These are phyloP conservation scores for Caretta caretta DNA, from an alignment of 2,113 vertebrate species.

Conservation along the genomic window DNA sequence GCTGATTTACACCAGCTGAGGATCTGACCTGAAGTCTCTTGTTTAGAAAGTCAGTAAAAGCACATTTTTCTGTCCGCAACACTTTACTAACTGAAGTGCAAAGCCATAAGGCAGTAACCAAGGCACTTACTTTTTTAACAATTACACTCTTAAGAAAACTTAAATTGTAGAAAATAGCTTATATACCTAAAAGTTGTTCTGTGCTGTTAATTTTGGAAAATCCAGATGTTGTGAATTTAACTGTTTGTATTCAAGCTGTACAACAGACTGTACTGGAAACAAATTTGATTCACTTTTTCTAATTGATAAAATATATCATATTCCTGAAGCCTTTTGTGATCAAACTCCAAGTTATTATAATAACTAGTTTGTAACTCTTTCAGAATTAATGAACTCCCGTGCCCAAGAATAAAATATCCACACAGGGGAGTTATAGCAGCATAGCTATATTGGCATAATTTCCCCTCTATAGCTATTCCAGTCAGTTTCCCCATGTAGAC, in stretches of 20 bases:
- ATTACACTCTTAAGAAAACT: slow-evolving; percentile 30
- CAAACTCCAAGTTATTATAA: not conserved
- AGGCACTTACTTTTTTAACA: slow-evolving; percentile 9
- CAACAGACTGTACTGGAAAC: not conserved
- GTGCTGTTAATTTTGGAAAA: slow-evolving; percentile 17
- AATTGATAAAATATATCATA: not conserved
- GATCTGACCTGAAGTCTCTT: slow-evolving; percentile 23
- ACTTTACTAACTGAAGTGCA: slow-evolving; percentile 29
- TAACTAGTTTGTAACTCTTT: slow-evolving; percentile 11
- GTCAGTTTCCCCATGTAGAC: slow-evolving; percentile 18
- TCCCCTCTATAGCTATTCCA: not conserved
- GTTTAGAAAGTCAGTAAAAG: slow-evolving; percentile 35
- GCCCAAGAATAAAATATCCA: slow-evolving; percentile 45
- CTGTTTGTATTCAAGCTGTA: not conserved
- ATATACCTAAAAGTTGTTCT: slow-evolving; percentile 26
- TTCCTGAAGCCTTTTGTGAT: not conserved
- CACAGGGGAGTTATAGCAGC: slow-evolving; percentile 67
- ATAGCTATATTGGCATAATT: slow-evolving; percentile 32
- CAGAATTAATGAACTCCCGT: slow-evolving; percentile 4
- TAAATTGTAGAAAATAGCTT: slow-evolving; percentile 17
- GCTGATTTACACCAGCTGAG: slow-evolving; percentile 32
- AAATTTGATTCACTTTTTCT: not conserved
- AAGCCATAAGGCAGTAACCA: slow-evolving; percentile 18
- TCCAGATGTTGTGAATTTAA: slow-evolving; percentile 13
- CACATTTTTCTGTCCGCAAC: slow-evolving; percentile 44